phyloP scores from a whole-genome alignment of 2,888 invertebrate species.

The Polia nebulosa region DNA sequence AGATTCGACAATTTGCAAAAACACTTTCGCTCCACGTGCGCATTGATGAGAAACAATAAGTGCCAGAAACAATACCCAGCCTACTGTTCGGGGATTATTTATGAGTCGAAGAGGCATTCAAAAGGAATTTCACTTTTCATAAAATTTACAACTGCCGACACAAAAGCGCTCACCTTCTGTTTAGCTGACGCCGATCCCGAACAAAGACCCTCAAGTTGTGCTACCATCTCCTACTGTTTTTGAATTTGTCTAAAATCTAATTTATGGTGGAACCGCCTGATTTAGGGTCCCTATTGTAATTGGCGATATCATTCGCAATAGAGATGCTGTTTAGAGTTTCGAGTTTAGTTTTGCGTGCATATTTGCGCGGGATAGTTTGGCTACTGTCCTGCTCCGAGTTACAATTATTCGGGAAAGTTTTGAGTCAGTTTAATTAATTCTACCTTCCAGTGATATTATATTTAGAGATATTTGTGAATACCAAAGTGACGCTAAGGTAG shows the following conservation, averaged over 20 bases:
- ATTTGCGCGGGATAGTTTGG: slow-evolving; percentile 73
- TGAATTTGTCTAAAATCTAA: slow-evolving; percentile 89
- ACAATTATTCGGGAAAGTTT: slow-evolving; percentile 62
- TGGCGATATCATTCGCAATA: slow-evolving; percentile 82
- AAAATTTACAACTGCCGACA: slow-evolving; percentile 90
- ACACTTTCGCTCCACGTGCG: slow-evolving; percentile 84
- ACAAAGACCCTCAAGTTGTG: slow-evolving; percentile 88
- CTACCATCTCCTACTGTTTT: slow-evolving; percentile 91
- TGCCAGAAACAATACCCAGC: slow-evolving; percentile 88
- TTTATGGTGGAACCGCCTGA: slow-evolving; percentile 85
- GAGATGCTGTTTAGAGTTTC: slow-evolving; percentile 73
- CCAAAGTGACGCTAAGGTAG: slow-evolving; percentile 3
- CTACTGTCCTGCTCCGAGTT: slow-evolving; percentile 63
- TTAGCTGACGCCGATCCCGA: slow-evolving; percentile 88
- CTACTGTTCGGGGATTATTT: slow-evolving; percentile 88
- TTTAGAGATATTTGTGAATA: slow-evolving; percentile 20
- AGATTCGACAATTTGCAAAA: slow-evolving; percentile 83
- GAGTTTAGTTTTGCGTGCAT: slow-evolving; percentile 81
- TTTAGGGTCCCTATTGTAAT: slow-evolving; percentile 89
- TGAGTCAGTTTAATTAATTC: slow-evolving; percentile 47
- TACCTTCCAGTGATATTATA: slow-evolving; percentile 29
- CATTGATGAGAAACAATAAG: slow-evolving; percentile 89
- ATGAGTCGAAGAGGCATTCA: slow-evolving; percentile 88
- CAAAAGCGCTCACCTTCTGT: slow-evolving; percentile 90
- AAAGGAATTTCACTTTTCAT: slow-evolving; percentile 91